Conservation (phyloP, 2,797 vertebrate species). For the Propithecus perrieri region DNA sequence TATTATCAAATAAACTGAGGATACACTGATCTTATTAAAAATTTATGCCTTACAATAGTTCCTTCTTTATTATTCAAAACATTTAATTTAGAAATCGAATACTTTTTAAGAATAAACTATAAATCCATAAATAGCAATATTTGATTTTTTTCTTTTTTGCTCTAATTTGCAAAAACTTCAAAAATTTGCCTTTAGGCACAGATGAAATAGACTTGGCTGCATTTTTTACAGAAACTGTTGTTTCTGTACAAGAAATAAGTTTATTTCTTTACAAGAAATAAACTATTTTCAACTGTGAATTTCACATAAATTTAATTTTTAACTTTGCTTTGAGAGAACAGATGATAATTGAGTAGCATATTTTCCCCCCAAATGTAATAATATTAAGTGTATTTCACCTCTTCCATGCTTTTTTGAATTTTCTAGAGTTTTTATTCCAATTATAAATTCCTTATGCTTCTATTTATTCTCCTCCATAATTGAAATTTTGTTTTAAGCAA, state of each 20-base stretch:
- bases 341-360: slow-evolving; percentile 68
- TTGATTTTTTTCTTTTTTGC: neutral
- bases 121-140: slow-evolving; percentile 56
- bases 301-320: slow-evolving; percentile 68
- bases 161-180: slow-evolving; percentile 37
- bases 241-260: slow-evolving; percentile 54
- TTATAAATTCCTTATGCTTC: slow-evolving; percentile 60
- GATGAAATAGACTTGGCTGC: slow-evolving; percentile 60
- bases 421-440: slow-evolving; percentile 57
- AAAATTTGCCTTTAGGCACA: slow-evolving; percentile 59
- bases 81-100: slow-evolving; percentile 63
- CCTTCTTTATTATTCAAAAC: slow-evolving; percentile 58
- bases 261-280: slow-evolving; percentile 38
- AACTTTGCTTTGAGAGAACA: slow-evolving; percentile 69
- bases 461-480: slow-evolving; percentile 43
- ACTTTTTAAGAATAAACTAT: slow-evolving; percentile 64
- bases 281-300: slow-evolving; percentile 70
- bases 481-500: slow-evolving; percentile 58
- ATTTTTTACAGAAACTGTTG: slow-evolving; percentile 62
- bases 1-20: neutral
- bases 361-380: slow-evolving; percentile 32
- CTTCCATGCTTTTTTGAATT: slow-evolving; percentile 41
- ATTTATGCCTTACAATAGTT: slow-evolving; percentile 45
- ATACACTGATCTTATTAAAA: slow-evolving; percentile 38
- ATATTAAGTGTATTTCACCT: slow-evolving; percentile 55